Evolutionary conservation across 1,140 invertebrate genomes (phyloP).

Genomic region (Chymomyza costata): DNA sequence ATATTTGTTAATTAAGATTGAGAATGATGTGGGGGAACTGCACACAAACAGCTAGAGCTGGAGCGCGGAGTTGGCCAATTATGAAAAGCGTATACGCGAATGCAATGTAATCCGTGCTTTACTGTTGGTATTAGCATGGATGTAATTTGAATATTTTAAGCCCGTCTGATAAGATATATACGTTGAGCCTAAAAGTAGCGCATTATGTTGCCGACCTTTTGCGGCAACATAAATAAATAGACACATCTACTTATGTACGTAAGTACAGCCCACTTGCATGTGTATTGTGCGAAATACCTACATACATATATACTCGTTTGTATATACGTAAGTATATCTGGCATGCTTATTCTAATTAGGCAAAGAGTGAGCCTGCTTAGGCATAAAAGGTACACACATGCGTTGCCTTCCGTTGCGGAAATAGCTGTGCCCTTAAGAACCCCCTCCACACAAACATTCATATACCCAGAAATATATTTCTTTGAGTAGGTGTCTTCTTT

Average conservation of each 20-base stretch:
- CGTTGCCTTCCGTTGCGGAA: conserved; percentile 57
- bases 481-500: conserved; percentile 42
- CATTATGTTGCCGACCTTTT: no score
- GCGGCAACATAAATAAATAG: no score
- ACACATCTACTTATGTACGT: no score
- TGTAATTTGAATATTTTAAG: no score
- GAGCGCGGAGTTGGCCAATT: conserved; percentile 72
- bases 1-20: conserved; percentile 73
- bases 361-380: conserved; percentile 20
- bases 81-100: conserved; percentile 56
- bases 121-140: no score
- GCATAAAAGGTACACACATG: conserved; percentile 44
- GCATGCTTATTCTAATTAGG: conserved; percentile 43
- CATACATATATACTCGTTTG: no score
- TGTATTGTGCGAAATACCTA: no score
- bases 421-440: conserved; percentile 60
- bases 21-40: conserved; percentile 68
- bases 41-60: no score
- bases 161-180: no score
- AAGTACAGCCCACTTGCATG: no score
- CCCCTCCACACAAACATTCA: conserved; percentile 2
- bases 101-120: no score
- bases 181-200: no score
- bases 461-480: conserved; percentile 39
- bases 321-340: conserved; percentile 5